Evolutionary conservation across 2,113 vertebrate genomes (phyloP), one percentile per base, ranked within the genome.

Genomic region (Oryctolagus cuniculus): DNA sequence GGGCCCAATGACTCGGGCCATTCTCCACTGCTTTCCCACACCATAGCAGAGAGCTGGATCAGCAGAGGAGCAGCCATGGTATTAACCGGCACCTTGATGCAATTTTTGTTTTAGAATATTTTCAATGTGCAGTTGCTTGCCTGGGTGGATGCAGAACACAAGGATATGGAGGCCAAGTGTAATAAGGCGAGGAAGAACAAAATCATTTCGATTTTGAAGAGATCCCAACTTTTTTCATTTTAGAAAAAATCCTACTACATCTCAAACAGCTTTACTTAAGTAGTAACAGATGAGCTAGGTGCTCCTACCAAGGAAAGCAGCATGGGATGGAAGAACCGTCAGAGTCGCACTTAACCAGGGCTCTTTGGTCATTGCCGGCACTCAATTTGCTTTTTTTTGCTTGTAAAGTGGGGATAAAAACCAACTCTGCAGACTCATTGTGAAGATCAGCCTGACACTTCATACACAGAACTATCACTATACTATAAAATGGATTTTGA

Each of bases 241-340:
- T 31, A 25, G 84, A 96, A 85, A 55, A 90, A 92, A 38, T 73
- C 55, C 19, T 70, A 66, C 3, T 61, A 4, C 3, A 90, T 84
- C 49, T 90, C 81, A 90, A 67, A 67, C 24, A 91, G 87, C 27
- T 44, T 74, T 89, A 25, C n/a, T 91, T 84, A 87, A 83, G 51
- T 78, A 87, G 15, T 53, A 81, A 36, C 4, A 15, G 29, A 77
- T 19, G 19, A 81, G 21, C 61, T 2, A 89, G 61, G 49, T 87
- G 70, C 9, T 74, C 24, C n/a, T 58, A 80, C 19, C 10, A 29
- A 84, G 10, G 55, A 81, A 85, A 49, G 74, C 27, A 22, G 75
- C 49, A 10, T 63, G 44, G 84, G 22, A 13, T 25, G 31, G 6
- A 58, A 58, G 79, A 49, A 44, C 34, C 1, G 49, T 73, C 15